Base-by-base conservation (phyloP, 1,140 invertebrate genomes). In the Radopholus similis region DNA sequence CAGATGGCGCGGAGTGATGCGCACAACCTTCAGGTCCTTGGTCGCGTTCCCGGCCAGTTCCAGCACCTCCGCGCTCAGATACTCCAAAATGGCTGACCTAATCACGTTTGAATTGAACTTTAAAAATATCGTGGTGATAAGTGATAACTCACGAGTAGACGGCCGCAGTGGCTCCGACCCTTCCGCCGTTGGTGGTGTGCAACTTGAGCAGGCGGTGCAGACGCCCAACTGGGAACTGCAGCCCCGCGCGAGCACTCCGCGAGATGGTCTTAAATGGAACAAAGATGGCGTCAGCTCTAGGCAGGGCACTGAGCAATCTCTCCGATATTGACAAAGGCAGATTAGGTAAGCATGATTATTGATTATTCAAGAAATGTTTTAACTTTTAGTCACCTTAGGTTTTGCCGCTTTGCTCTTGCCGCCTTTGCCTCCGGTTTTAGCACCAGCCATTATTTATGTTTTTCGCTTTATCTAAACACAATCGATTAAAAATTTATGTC, bases 11-110 rank as follows among this genome's bases (percentile, higher is more conserved):
- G 95, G 95, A 38, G 95, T 97, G 77, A 98, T 97, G 88, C 95
- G 91, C 86, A 97, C 97, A 60, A 97, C 94, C 87, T 97, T 97
- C 77, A 98, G 88, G 89, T 98, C 95, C 84, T 97, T 98, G 71
- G 92, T 94, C 53, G 95, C 95, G 84, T 98, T 98, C 55, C 95
- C 95, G 66, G 87, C 87, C 83, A 88, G 86, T 81, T 88, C 87
- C 54, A 95, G 84, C 2, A 96, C 97, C 94, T 87, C 97, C 94
- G 80, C 97, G 94, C 85, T 95, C 93, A 86, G 13, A 28, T 98
- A 98, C 88, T 98, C 95, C 82, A 98, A 87, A 86, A 98, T 97
- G 84, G 95, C 95, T 64, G 95, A 94, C 82, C 91, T 95, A 87
- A 98, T 98, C 34, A 98, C 95, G 35, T 95, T 94, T 49, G 95